Base-by-base conservation (phyloP, 1,140 invertebrate species). In the Lepidurus apus region DNA sequence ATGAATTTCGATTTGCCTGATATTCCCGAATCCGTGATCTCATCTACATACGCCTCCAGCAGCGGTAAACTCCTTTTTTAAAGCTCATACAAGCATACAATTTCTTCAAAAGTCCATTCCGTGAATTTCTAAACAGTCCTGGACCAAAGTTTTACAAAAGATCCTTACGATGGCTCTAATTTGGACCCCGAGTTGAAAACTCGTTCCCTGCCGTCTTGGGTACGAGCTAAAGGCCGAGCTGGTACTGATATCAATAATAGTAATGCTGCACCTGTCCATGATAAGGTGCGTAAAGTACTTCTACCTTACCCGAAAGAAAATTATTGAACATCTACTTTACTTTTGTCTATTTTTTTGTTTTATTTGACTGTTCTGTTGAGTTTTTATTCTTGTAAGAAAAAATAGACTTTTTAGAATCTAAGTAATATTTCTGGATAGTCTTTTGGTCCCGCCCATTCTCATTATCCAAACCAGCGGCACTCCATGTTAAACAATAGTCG, bases 191-290 rank as follows among this genome's bases (percentile, higher is more conserved):
- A 87, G 47, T 84, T 91, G 78, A 91, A 91, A 85, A 91, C 90
- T 1, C 84, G 90, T 53, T 91, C 90, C 81, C 85, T 92, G 79
- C 91, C 91, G 3, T 87, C 90, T 11, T 91, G 90, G 86, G 87
- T 91, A 17, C 84, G 90, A 34, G 88, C 88, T 1, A 89, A 89
- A 81, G 87, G 88, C 34, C 85, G 90, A 65, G 90, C 90, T 45
- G 53, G 17, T 17, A 21, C 17, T n/a, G 53, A 65, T 21, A 21
- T 65, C 9, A 65, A 65, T n/a, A 65, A 65, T 21, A 17, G 17
- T 65, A 65, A 65, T 21, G 21, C 53, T 9, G 21, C 53, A 7
- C 13, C 53, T 65, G 53, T 9, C 21, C 53, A 65, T 0, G 53
- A 65, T 17, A 65, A 65, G 53, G 53, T 65, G 53, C 53, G 53